phyloP scores from a whole-genome alignment of 2,113 vertebrate species.

The Corydoras sp. region DNA sequence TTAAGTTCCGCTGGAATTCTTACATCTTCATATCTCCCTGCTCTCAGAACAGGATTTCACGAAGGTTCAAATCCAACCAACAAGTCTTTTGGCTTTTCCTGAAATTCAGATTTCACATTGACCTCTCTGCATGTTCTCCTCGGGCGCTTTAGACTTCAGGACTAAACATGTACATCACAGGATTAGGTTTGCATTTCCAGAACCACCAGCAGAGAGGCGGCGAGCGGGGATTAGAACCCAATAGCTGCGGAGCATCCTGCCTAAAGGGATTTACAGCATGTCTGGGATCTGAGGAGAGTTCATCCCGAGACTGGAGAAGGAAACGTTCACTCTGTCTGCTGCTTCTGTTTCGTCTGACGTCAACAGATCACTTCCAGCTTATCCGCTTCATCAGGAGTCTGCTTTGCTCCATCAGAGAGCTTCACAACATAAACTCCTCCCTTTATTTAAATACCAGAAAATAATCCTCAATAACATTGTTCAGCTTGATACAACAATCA shows the following conservation, averaged over 20 bases:
- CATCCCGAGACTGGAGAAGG: too few relatives aligned
- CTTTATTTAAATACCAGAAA: too few relatives aligned
- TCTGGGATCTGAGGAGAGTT: conserved; percentile 30
- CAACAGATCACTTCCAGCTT: too few relatives aligned
- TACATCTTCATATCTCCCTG: conserved; percentile 16
- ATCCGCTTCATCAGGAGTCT: too few relatives aligned
- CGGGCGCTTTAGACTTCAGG: conserved; percentile 28
- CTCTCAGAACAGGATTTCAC: conserved; percentile 28
- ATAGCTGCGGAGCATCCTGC: conserved; percentile 37
- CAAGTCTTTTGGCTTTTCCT: conserved; percentile 32
- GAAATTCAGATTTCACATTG: conserved; percentile 44
- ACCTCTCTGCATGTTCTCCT: conserved; percentile 27
- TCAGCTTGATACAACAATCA: too few relatives aligned
- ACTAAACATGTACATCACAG: conserved; percentile 43
- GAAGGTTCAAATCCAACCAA: conserved; percentile 22
- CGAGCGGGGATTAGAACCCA: conserved; percentile 33
- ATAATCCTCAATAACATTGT: too few relatives aligned
- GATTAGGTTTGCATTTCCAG: conserved; percentile 41
- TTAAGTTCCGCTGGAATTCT: conserved; percentile 9
- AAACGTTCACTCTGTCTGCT: too few relatives aligned
- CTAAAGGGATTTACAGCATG: conserved; percentile 54
- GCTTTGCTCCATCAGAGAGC: too few relatives aligned
- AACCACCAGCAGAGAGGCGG: conserved; percentile 18
- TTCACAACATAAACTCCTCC: too few relatives aligned
- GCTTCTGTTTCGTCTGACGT: too few relatives aligned